These are phyloP conservation scores for Datnioides undecimradiatus DNA, from an alignment of 2,113 vertebrate genomes.

Conservation along the genomic window DNA sequence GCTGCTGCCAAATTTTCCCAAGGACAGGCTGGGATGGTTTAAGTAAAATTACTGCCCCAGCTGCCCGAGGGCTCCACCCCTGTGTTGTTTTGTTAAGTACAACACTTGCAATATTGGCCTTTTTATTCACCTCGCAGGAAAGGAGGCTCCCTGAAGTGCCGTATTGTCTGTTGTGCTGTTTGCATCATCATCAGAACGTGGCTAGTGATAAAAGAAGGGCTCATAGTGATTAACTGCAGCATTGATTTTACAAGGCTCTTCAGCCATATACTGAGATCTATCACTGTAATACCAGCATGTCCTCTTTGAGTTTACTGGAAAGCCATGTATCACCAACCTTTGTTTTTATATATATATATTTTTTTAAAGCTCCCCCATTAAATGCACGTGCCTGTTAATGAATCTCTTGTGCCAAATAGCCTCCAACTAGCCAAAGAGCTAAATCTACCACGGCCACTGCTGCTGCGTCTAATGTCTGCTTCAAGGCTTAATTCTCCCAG, in stretches of 20 bases:
- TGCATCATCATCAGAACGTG: conserved; percentile 47
- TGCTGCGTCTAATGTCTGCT: neutral
- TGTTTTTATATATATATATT: neutral
- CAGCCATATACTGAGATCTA: conserved; percentile 1
- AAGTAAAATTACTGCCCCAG: conserved; percentile 61
- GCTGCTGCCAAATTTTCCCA: conserved; percentile 39
- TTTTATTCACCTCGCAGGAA: conserved; percentile 26
- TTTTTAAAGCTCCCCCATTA: conserved; percentile 21
- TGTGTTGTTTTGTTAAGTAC: conserved; percentile 41
- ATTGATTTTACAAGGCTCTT: conserved; percentile 33
- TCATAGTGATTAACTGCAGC: conserved; percentile 37
- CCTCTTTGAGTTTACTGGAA: neutral
- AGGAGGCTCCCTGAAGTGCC: conserved; percentile 2
- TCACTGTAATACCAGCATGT: conserved; percentile 24
- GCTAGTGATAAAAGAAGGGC: conserved; percentile 3
- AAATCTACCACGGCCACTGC: neutral
- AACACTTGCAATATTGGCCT: conserved; percentile 45
- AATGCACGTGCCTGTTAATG: conserved; percentile 28
- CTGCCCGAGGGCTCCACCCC: conserved; percentile 29
- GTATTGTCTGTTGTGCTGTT: conserved; percentile 15
- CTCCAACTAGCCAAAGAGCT: conserved; percentile 2
- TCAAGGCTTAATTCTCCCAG: neutral
- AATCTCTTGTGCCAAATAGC: neutral
- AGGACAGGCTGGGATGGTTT: conserved; percentile 58
- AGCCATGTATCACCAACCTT: neutral